phyloP scores from a whole-genome alignment of 2,888 invertebrate genomes.

The Hedya salicella region DNA sequence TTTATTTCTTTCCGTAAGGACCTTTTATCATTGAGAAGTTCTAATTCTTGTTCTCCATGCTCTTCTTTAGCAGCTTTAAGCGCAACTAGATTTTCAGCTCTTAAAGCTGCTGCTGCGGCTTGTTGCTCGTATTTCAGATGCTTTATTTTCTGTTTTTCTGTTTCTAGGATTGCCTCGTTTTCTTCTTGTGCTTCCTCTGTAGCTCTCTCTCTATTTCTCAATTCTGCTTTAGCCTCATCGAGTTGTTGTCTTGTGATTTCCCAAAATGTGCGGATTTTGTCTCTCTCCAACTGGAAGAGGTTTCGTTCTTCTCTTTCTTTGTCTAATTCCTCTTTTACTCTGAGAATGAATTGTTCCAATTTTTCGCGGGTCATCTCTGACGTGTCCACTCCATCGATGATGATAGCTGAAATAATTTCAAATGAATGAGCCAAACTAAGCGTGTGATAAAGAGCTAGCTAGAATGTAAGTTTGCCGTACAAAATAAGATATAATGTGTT shows the following conservation, averaged over 20 bases:
- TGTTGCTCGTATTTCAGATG: constrained; percentile 97
- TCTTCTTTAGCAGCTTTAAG: constrained; percentile 94
- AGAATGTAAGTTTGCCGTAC: too few relatives aligned
- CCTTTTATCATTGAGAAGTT: constrained; percentile 90
- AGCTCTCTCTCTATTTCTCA: constrained; percentile 89
- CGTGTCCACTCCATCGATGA: constrained; percentile 96
- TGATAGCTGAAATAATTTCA: constrained; percentile 75
- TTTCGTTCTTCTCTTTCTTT: constrained; percentile 97
- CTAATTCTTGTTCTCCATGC: constrained; percentile 90
- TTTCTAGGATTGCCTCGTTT: constrained; percentile 94
- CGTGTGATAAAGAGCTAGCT: too few relatives aligned
- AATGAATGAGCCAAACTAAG: not conserved
- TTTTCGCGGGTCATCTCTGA: constrained; percentile 97
- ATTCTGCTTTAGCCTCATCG: constrained; percentile 91
- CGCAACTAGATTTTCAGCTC: constrained; percentile 93
- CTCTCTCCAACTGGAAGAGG: constrained; percentile 97
- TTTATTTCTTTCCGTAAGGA: constrained; percentile 87
- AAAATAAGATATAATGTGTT: too few relatives aligned
- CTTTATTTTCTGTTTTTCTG: constrained; percentile 96
- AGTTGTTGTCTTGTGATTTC: constrained; percentile 96
- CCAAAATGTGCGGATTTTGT: constrained; percentile 97
- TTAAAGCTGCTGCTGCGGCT: constrained; percentile 91
- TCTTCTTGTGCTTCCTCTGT: constrained; percentile 94
- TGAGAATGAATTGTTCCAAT: constrained; percentile 93
- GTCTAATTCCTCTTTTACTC: constrained; percentile 95